Evolutionary conservation across 2,113 vertebrate species (phyloP).

Genomic region (Gopherus flavomarginatus): DNA sequence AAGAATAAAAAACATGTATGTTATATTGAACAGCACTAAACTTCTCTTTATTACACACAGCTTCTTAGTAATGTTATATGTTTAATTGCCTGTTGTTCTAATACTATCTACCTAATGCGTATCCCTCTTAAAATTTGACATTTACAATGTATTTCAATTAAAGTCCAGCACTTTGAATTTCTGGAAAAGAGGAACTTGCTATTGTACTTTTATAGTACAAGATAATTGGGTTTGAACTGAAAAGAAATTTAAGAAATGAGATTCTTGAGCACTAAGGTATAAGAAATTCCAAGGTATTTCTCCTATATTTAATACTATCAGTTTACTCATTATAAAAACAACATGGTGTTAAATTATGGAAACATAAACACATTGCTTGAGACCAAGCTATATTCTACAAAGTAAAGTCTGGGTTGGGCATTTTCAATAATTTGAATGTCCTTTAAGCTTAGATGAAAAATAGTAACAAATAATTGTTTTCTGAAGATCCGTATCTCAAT

Average conservation of each 20-base stretch:
- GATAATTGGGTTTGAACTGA: background rate
- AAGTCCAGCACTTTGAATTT: background rate
- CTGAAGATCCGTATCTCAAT: background rate
- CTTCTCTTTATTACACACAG: background rate
- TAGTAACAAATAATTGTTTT: background rate
- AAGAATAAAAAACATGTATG: background rate
- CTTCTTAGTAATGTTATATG: background rate
- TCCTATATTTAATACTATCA: background rate
- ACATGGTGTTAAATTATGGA: background rate
- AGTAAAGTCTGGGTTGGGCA: background rate
- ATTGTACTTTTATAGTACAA: background rate
- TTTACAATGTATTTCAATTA: conserved; percentile 13
- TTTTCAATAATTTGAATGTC: background rate
- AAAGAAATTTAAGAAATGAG: background rate
- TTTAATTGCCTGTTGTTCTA: conserved; percentile 22
- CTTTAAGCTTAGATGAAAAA: background rate
- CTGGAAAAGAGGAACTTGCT: background rate
- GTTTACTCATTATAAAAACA: background rate
- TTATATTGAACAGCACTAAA: background rate
- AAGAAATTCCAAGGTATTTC: background rate
- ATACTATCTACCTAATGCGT: background rate
- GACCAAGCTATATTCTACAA: background rate
- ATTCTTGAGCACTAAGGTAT: background rate
- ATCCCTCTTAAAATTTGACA: background rate
- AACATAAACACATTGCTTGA: background rate